Base-by-base conservation (phyloP, 2,888 invertebrate genomes). In the Spialia ferax region DNA sequence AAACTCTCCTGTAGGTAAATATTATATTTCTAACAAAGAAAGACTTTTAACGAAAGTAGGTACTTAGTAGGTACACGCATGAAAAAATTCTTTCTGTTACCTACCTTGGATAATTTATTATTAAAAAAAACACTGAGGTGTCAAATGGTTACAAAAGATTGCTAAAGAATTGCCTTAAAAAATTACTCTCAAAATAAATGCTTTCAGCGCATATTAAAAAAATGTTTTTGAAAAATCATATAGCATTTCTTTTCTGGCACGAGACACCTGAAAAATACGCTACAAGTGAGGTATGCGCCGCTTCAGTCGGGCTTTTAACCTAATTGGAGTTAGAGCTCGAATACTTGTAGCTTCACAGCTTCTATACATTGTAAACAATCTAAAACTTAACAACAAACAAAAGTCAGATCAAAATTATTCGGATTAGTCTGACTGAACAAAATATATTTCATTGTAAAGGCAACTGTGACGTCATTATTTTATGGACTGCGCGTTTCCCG, bases 181-280 rank as follows among this genome's bases (percentile, higher is more conserved):
- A 35, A 60, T n/a, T 7, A 26, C 5, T 29, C 57, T 59, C 35
- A 65, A 65, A 65, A 65, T 65, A 59, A 65, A 65, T 52, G 65
- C 65, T 66, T 66, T 66, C 42, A 66, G 52, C 59, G 59, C 52
- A 60, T 66, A 60, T 60, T 60, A 66, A 66, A 65, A 65, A 66
- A 8, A 60, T 65, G 50, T 66, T 60, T 59, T 52, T 59, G 38
- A 59, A 65, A 52, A 65, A 65, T 59, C 59, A 65, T 52, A 65
- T 59, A 59, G 52, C 59, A 59, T 65, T 65, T 65, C 57, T 65
- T 65, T 65, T 65, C 59, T 55, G 64, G 57, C 29, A 52, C 52
- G 50, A 65, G 65, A 65, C 65, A 59, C 65, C 65, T 65, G 35
- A 65, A 65, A 65, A 65, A 65, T 65, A 35, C 32, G 38, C 35